Evolutionary conservation across 2,113 vertebrate genomes (phyloP).

Genomic region (Anthoscopus minutus): DNA sequence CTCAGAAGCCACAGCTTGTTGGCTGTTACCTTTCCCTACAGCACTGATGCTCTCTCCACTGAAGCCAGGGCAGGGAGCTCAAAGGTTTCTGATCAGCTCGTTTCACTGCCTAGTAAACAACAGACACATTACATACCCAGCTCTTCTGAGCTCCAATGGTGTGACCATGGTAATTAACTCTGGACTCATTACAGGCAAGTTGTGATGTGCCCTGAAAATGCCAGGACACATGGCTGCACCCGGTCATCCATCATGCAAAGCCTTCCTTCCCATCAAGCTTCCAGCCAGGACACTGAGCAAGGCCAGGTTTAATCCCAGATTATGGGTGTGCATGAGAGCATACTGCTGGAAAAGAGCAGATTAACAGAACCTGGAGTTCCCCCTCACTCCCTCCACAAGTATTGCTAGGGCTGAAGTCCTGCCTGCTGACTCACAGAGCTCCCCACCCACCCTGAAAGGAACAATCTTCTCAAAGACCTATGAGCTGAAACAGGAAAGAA

Average conservation of each 20-base stretch:
- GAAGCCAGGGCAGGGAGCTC: neutral
- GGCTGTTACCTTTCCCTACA: neutral
- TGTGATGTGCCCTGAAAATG: neutral
- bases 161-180: neutral
- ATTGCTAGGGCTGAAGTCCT: neutral
- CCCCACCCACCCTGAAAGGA: neutral
- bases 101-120: neutral
- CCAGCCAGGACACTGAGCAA: neutral
- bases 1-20: neutral
- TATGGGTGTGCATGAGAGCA: neutral
- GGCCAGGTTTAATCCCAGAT: neutral
- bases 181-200: neutral
- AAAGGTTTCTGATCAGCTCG: neutral
- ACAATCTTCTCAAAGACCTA: neutral
- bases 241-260: neutral
- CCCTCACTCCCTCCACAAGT: neutral
- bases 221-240: neutral
- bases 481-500: neutral
- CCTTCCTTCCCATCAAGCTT: neutral
- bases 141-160: neutral
- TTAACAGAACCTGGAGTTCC: neutral
- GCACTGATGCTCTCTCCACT: accelerated
- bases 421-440: neutral
- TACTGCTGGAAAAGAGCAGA: neutral
- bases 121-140: neutral